phyloP scores from a whole-genome alignment of 2,888 invertebrate species.

The Drosophila falleni region DNA sequence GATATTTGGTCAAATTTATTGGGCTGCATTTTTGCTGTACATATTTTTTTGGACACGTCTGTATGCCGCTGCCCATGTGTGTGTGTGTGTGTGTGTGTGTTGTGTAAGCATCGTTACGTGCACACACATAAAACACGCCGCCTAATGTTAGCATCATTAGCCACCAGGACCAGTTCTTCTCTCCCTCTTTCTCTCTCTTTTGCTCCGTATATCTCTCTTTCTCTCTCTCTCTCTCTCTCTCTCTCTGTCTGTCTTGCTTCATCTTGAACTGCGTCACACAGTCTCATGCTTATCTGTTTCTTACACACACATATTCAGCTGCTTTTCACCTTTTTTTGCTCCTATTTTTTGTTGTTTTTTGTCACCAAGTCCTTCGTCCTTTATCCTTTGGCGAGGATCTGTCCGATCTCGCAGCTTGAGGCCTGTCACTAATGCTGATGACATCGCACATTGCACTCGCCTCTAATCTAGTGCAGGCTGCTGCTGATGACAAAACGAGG shows the following conservation, averaged over 20 bases:
- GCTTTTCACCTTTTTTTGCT: conserved; percentile 32
- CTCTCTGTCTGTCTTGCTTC: neutral
- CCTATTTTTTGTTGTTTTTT: neutral
- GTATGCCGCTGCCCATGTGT: conserved; percentile 15
- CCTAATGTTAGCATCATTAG: conserved; percentile 77
- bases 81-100: conserved; percentile 40
- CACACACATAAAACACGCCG: conserved; percentile 73
- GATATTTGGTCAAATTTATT: too few relatives aligned
- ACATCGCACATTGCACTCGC: conserved; percentile 67
- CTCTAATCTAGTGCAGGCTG: conserved; percentile 60
- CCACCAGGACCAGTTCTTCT: conserved; percentile 35
- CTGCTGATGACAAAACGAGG: conserved; percentile 60
- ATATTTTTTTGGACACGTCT: too few relatives aligned
- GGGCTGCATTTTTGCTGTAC: too few relatives aligned
- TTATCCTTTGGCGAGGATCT: conserved; percentile 31
- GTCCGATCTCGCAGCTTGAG: conserved; percentile 40
- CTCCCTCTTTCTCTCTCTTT: neutral
- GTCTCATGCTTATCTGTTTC: neutral
- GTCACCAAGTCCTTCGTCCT: neutral
- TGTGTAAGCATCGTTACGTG: conserved; percentile 70
- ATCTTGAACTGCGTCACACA: conserved; percentile 7
- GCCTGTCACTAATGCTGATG: conserved; percentile 65
- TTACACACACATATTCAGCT: conserved; percentile 24
- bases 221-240: neutral
- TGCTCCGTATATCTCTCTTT: conserved; percentile 2